Evolutionary conservation across 1,140 invertebrate genomes (phyloP).

Genomic region (Monochamus saltuarius): DNA sequence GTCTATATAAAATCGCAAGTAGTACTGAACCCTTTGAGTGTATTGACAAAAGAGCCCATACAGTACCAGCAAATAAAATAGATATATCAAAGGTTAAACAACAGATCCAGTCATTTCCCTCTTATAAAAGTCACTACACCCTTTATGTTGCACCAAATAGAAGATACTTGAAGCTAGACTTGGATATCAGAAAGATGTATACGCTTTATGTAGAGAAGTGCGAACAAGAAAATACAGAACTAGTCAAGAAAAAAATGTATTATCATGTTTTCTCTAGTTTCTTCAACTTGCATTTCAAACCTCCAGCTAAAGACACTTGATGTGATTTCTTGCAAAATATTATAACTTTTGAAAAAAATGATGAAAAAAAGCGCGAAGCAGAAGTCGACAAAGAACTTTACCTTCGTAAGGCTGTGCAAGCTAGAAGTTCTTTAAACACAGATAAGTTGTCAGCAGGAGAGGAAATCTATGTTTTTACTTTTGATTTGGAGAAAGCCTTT

Average conservation of each 20-base stretch:
- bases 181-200: conserved; percentile 36
- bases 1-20: conserved; percentile 14
- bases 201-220: conserved; percentile 25
- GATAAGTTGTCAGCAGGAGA: conserved; percentile 21
- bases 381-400: conserved; percentile 7
- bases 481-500: conserved; percentile 23
- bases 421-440: not conserved
- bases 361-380: conserved; percentile 5
- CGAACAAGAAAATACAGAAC: conserved; percentile 10
- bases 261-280: conserved; percentile 17
- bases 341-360: not conserved
- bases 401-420: conserved; percentile 2
- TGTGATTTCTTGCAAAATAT: conserved; percentile 16
- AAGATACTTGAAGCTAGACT: conserved; percentile 22
- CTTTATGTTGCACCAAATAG: conserved; percentile 14
- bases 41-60: conserved; percentile 14
- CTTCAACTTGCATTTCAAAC: conserved; percentile 29
- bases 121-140: conserved; percentile 27
- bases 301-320: conserved; percentile 10
- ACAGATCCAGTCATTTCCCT: conserved; percentile 29
- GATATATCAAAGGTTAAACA: conserved; percentile 18
- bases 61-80: conserved; percentile 18
- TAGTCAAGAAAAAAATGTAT: conserved; percentile 19
- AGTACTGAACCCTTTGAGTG: conserved; percentile 5
- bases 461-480: conserved; percentile 4